Evolutionary conservation across 2,888 invertebrate genomes (phyloP), one percentile per base, ranked within the genome.

Genomic region (Gari tellinella): DNA sequence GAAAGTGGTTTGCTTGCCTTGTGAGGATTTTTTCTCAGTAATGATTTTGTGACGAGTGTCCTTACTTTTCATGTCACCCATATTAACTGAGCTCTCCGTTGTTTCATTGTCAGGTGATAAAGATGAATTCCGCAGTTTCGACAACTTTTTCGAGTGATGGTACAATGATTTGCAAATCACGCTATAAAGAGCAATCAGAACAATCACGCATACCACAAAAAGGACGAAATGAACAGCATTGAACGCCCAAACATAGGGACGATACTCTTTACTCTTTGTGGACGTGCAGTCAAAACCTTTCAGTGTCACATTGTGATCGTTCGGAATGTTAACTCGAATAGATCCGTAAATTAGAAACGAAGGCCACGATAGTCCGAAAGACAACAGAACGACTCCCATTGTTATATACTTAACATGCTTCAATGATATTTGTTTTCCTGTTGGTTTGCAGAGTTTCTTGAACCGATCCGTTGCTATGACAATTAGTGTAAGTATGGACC

Each of bases 391-490:
- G 5, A 81, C 37, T 7, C 45, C 41, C 0, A 55, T 12, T 8
- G 70, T 70, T 1, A 79, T 67, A 8, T 68, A 17, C 46, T 83
- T 85, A 4, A 80, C 76, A 21, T 77, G 60, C 25, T 61, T 68
- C 1, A 80, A 40, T 2, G 74, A 66, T 55, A 88, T 80, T 51
- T 88, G 87, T 14, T 60, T 58, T 23, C 70, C 52, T 5, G 85
- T 72, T 2, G 85, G 85, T 37, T 64, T 79, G 43, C 86, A 85
- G 23, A 89, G 80, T 49, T 86, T 85, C 52, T 80, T 64, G 67
- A 76, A 88, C 7, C 88, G 68, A 51, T 87, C 87, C 1, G 81
- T 72, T 8, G 85, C 82, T 43, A 87, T 85, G 2, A 81, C 84
- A 17, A 85, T 70, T 8, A 87, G 64, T 21, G 80, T 83, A 8